A percentile compares a stretch with the other conserved stretches of the same genome.
Evolutionary conservation across 1,140 invertebrate genomes (phyloP).

Genomic region (Drosophila parabipectinata): DNA sequence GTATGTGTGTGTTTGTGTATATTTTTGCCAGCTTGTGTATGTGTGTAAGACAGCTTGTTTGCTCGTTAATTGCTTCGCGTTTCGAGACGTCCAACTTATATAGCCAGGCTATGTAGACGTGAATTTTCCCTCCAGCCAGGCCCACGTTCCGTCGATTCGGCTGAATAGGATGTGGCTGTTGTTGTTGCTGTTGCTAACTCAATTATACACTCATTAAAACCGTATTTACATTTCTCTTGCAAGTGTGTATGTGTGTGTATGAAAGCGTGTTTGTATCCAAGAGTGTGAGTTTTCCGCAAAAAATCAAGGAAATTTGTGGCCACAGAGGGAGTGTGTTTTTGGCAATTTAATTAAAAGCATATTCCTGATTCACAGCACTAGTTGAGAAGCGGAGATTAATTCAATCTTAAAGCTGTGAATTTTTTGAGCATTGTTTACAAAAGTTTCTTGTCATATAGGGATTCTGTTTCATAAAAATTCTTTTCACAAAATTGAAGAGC

Average conservation of each 20-base stretch:
- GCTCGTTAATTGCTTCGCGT: constrained; percentile 55
- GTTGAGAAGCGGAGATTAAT: background rate
- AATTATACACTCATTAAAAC: constrained; percentile 65
- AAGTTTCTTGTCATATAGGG: too few species aligned
- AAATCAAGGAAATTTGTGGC: constrained; percentile 50
- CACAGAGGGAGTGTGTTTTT: constrained; percentile 48
- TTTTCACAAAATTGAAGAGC: too few species aligned
- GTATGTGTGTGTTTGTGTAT: background rate
- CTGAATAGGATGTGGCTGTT: constrained; percentile 11
- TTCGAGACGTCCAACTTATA: constrained; percentile 45
- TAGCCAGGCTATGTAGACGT: constrained; percentile 12
- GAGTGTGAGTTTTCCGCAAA: constrained; percentile 21
- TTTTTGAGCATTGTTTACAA: too few species aligned
- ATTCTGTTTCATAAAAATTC: too few species aligned
- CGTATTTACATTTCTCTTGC: constrained; percentile 44
- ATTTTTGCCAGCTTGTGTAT: background rate
- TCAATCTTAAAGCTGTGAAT: background rate
- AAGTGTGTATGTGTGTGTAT: constrained; percentile 17
- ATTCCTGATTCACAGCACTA: background rate
- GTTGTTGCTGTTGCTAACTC: constrained; percentile 46
- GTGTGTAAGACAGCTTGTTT: constrained; percentile 40
- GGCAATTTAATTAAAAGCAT: constrained; percentile 56
- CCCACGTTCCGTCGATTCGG: constrained; percentile 8
- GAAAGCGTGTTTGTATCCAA: background rate
- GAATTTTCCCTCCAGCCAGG: constrained; percentile 2